These are phyloP conservation scores for Magallana gigas DNA, from an alignment of 1,140 invertebrate genomes.

Conservation along the genomic window DNA sequence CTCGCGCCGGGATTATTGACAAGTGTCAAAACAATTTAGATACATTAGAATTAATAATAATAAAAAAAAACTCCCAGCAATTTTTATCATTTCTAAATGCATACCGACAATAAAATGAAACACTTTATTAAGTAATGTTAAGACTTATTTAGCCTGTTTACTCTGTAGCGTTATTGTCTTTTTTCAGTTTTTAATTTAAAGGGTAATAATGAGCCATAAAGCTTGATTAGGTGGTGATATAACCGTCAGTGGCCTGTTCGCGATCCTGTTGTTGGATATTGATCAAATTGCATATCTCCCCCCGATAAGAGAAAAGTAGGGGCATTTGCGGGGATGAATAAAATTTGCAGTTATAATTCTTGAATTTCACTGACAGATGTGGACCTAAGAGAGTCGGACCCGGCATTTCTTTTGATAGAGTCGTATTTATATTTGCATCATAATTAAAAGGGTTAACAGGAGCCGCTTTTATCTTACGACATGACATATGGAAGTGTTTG, in stretches of 20 bases:
- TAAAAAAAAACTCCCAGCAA: not conserved
- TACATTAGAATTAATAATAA: not conserved
- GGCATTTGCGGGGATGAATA: slow-evolving; percentile 42
- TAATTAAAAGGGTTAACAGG: slow-evolving; percentile 46
- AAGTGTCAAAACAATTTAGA: not conserved
- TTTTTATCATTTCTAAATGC: not conserved
- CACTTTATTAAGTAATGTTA: not conserved
- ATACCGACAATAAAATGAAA: not conserved
- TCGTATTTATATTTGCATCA: slow-evolving; percentile 60
- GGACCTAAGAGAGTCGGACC: slow-evolving; percentile 41
- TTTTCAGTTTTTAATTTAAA: not conserved
- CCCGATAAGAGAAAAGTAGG: not conserved
- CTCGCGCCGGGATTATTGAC: not conserved
- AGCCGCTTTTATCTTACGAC: not conserved
- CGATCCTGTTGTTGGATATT: not conserved
- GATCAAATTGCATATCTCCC: slow-evolving; percentile 26
- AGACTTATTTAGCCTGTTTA: not conserved
- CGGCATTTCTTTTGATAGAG: slow-evolving; percentile 46
- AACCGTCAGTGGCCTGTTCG: not conserved
- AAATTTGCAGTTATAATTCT: slow-evolving; percentile 43
- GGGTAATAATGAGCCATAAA: not conserved
- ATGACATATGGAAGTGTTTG: slow-evolving; percentile 1
- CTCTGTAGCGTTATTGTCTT: not conserved
- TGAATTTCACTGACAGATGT: slow-evolving; percentile 53
- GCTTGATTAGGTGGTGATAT: not conserved